phyloP scores from a whole-genome alignment of 1,140 invertebrate genomes.

The Prorops nasuta region DNA sequence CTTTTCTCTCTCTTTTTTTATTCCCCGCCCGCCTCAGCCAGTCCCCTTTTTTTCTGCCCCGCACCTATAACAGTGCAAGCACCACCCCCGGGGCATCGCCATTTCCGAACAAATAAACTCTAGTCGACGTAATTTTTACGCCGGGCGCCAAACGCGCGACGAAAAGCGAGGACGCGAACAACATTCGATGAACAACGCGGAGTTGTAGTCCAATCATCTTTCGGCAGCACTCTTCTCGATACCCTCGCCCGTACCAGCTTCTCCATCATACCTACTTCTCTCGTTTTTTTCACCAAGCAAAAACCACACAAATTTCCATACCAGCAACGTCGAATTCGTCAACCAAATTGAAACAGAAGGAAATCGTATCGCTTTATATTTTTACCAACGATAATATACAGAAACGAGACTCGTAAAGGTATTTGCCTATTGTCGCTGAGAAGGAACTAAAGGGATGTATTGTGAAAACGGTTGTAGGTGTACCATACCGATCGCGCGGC shows the following conservation, averaged over 20 bases:
- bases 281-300: too few relatives aligned
- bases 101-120: slow-evolving; percentile 59
- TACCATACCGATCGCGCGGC: too few relatives aligned
- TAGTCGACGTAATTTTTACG: slow-evolving; percentile 58
- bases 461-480: too few relatives aligned
- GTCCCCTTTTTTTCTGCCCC: slow-evolving; percentile 50
- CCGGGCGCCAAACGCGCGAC: slow-evolving; percentile 47
- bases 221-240: not conserved
- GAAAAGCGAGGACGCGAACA: slow-evolving; percentile 46
- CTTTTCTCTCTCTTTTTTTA: slow-evolving; percentile 18
- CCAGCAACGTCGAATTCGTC: too few relatives aligned
- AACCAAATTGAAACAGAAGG: too few relatives aligned
- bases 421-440: too few relatives aligned
- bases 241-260: slow-evolving; percentile 17
- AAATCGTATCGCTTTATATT: too few relatives aligned
- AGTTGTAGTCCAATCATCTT: not conserved
- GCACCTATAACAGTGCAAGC: slow-evolving; percentile 52
- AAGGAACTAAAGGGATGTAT: too few relatives aligned
- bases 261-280: too few relatives aligned
- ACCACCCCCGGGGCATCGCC: slow-evolving; percentile 53
- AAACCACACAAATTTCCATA: too few relatives aligned
- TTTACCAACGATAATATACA: too few relatives aligned
- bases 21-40: slow-evolving; percentile 30
- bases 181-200: slow-evolving; percentile 10
- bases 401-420: too few relatives aligned